These are phyloP conservation scores for Loxodonta africana DNA, from an alignment of 2,113 vertebrate species.

Conservation along the genomic window DNA sequence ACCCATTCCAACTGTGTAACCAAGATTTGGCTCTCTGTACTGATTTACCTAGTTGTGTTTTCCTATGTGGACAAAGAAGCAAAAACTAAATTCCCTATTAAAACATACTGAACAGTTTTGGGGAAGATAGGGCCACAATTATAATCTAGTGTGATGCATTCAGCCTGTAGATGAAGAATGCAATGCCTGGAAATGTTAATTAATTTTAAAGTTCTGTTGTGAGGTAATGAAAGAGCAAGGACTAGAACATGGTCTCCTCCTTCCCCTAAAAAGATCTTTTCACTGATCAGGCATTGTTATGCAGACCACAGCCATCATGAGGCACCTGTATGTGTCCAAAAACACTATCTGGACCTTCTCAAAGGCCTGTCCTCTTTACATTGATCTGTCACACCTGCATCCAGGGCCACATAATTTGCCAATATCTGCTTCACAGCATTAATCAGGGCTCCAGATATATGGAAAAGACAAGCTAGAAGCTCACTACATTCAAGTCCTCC, in stretches of 20 bases:
- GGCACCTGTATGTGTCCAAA: background rate
- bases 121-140: background rate
- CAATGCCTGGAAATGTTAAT: background rate
- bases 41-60: constrained; percentile 47
- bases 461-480: background rate
- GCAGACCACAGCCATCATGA: background rate
- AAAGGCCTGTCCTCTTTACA: background rate
- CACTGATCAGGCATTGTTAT: background rate
- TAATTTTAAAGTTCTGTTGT: background rate
- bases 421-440: background rate
- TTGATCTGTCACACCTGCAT: background rate
- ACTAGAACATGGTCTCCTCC: background rate
- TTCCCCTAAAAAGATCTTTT: background rate
- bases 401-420: accelerated
- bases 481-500: background rate
- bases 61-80: background rate
- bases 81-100: constrained; percentile 11
- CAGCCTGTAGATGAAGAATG: background rate
- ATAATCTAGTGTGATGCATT: background rate
- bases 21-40: constrained; percentile 17
- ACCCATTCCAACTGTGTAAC: background rate
- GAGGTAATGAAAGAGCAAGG: background rate
- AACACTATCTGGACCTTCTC: background rate
- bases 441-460: background rate
- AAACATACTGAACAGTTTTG: background rate